phyloP scores from a whole-genome alignment of 2,113 vertebrate species.

The Petrocephalus zakoni region DNA sequence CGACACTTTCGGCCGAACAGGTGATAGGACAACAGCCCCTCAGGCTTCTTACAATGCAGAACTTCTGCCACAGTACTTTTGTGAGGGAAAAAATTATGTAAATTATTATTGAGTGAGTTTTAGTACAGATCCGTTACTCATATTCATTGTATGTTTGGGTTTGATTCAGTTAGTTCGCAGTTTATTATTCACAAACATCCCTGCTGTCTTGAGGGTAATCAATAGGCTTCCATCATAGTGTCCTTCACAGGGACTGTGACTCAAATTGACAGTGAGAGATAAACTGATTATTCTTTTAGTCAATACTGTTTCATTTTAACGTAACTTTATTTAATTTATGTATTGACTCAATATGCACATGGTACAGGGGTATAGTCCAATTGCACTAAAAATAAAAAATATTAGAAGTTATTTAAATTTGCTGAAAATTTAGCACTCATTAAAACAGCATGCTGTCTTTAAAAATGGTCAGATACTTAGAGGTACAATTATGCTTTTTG shows the following conservation, averaged over 20 bases:
- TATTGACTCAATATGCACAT: not conserved
- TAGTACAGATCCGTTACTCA: not conserved
- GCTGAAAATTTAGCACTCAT: not conserved
- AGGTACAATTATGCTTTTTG: not conserved
- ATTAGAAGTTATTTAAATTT: not conserved
- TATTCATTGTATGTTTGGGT: not conserved
- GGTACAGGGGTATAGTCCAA: not conserved
- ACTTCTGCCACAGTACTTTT: not conserved
- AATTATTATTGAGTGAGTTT: not conserved
- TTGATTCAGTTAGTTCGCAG: not conserved
- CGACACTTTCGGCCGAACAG: not conserved
- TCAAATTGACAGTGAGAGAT: conserved; percentile 3
- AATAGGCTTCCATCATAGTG: conserved; percentile 3
- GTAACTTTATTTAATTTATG: not conserved
- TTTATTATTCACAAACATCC: not conserved
- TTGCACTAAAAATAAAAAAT: not conserved
- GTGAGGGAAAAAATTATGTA: not conserved
- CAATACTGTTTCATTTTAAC: not conserved
- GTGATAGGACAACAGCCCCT: not conserved
- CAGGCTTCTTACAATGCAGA: not conserved
- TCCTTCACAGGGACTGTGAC: not conserved
- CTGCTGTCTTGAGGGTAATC: not conserved
- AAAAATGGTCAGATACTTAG: not conserved
- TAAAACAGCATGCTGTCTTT: not conserved
- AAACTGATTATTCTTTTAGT: not conserved